Base-by-base conservation (phyloP, 2,888 invertebrate species). In the Dicyrtoma fusca region DNA sequence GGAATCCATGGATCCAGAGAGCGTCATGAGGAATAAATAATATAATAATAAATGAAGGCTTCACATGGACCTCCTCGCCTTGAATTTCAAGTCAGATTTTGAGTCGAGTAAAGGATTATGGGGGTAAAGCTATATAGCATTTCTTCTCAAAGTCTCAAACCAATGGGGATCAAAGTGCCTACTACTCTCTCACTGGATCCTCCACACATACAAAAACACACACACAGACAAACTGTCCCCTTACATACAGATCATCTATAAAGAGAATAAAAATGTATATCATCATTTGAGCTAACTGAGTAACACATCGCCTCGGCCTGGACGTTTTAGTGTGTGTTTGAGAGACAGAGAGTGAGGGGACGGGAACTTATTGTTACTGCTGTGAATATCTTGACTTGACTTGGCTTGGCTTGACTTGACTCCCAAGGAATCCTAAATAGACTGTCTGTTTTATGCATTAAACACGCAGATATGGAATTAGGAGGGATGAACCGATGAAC, bases 1-100 rank as follows among this genome's bases (percentile, higher is more conserved):
- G n/a, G n/a, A n/a, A n/a, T n/a, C n/a, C n/a, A n/a, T n/a, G 34
- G 19, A 34, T 3, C 34, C 8, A 8, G 17, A 53, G 53, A 61
- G 53, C 34, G 34, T 34, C 53, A 53, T 61, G 17, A 13, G 14
- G 25, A 42, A 34, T 61, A 61, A 61, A 61, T 61, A 61, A 61
- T 61, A 42, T 61, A 42, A 61, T 34, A 61, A 34, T 61, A 61
- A 34, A 61, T 61, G 26, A 61, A 61, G 34, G 61, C 17, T 42
- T 61, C 13, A 10, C 42, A 61, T n/a, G 19, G 3, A 34, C 34
- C 34, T 14, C 26, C 61, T 61, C 42, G 61, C 25, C 17, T 42
- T 25, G 61, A 61, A 61, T 61, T 26, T 61, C 42, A 59, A 59
- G 25, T 59, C 59, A 13, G 17, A 34, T 42, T 34, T 61, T 61